phyloP scores from a whole-genome alignment of 2,888 invertebrate species.

The Plebejus melissa region DNA sequence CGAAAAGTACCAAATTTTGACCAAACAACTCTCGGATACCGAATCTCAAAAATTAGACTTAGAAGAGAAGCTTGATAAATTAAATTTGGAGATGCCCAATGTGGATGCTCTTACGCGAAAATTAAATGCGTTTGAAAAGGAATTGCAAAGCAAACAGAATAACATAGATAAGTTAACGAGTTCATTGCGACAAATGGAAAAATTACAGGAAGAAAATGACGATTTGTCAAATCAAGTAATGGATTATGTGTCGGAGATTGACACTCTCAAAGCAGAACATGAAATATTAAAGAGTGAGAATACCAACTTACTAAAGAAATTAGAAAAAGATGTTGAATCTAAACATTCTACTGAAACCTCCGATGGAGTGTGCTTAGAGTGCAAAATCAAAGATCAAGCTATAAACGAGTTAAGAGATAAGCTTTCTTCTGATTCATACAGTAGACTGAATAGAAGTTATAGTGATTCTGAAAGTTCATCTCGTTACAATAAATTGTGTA shows the following conservation, averaged over 20 bases:
- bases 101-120: constrained; percentile 52
- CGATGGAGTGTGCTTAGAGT: constrained; percentile 43
- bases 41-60: constrained; percentile 48
- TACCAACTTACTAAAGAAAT: constrained; percentile 43
- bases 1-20: constrained; percentile 44
- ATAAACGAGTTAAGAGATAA: constrained; percentile 43
- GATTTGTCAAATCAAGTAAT: constrained; percentile 77
- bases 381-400: constrained; percentile 46
- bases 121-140: constrained; percentile 51
- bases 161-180: constrained; percentile 49
- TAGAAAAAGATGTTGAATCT: constrained; percentile 42
- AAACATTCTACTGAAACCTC: constrained; percentile 33
- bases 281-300: constrained; percentile 47
- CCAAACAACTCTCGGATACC: constrained; percentile 43
- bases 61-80: constrained; percentile 52
- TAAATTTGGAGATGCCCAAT: constrained; percentile 51
- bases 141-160: constrained; percentile 44
- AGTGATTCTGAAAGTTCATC: constrained; percentile 63
- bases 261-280: constrained; percentile 64
- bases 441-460: constrained; percentile 58
- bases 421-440: constrained; percentile 39
- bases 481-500: constrained; percentile 62
- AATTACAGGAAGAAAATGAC: constrained; percentile 74
- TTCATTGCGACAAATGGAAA: constrained; percentile 45
- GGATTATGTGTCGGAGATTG: constrained; percentile 77